phyloP scores from a whole-genome alignment of 2,797 vertebrate species.

The Galaxias olidus region DNA sequence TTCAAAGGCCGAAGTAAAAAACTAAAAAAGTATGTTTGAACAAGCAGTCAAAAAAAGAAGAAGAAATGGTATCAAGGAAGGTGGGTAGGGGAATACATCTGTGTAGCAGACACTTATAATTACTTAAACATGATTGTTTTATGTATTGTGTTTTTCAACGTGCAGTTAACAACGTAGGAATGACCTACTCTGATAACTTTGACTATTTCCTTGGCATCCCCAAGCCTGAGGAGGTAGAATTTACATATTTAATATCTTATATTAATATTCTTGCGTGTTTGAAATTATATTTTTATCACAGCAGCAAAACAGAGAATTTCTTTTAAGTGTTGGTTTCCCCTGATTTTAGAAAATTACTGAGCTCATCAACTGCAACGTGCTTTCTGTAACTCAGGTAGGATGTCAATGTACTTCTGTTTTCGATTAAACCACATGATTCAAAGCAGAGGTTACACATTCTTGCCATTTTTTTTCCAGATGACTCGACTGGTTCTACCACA shows the following conservation, averaged over 20 bases:
- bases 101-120: too few relatives aligned
- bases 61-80: neutral
- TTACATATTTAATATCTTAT: too few relatives aligned
- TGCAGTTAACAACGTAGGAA: conserved; percentile 81
- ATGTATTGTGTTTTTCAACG: conserved; percentile 23
- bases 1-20: neutral
- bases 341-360: conserved; percentile 67
- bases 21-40: neutral
- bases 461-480: conserved; percentile 79
- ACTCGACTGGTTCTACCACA: conserved; percentile 76
- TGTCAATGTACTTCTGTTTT: too few relatives aligned
- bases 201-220: conserved; percentile 68
- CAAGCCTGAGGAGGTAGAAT: conserved; percentile 65
- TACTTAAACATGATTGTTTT: too few relatives aligned
- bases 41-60: neutral
- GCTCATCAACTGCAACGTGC: conserved; percentile 76
- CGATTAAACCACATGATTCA: too few relatives aligned
- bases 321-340: conserved; percentile 20
- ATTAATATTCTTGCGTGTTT: too few relatives aligned
- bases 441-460: too few relatives aligned
- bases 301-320: neutral
- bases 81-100: neutral
- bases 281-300: neutral
- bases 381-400: conserved; percentile 76
- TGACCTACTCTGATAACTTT: conserved; percentile 44